Percentiles rank a stretch among this genome's conserved stretches.
These are phyloP conservation scores for Digitonthophagus gazella DNA, from an alignment of 2,888 invertebrate species.

Conservation along the genomic window DNA sequence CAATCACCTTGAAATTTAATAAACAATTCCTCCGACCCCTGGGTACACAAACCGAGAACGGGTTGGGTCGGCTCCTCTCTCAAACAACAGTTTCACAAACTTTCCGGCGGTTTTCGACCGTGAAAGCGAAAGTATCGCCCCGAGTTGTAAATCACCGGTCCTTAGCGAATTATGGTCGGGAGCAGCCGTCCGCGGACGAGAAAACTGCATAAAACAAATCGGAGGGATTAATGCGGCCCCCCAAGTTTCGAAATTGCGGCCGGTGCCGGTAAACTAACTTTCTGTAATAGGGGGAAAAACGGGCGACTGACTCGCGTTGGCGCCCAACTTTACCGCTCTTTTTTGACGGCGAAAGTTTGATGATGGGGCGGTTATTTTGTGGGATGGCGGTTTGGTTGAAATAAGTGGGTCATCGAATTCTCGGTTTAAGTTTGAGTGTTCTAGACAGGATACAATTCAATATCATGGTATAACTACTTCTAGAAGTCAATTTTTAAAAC, in stretches of 20 bases:
- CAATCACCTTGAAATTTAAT: slow-evolving; percentile 25
- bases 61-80: too few relatives aligned
- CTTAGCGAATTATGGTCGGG: background rate
- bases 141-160: background rate
- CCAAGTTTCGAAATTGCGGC: background rate
- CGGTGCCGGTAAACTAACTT: background rate
- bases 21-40: slow-evolving; percentile 20
- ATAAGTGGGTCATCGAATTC: background rate
- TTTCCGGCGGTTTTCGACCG: slow-evolving; percentile 3
- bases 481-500: background rate
- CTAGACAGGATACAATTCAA: background rate
- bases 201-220: background rate
- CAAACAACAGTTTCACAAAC: slow-evolving; percentile 8
- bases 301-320: background rate
- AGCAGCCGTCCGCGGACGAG: too few relatives aligned
- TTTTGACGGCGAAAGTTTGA: background rate
- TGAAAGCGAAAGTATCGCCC: background rate
- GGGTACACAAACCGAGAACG: background rate
- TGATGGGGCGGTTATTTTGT: background rate
- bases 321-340: background rate
- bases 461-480: background rate
- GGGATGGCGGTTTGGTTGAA: too few relatives aligned
- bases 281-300: background rate
- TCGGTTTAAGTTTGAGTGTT: background rate
- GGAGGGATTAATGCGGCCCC: background rate